Conservation (phyloP, 2,888 invertebrate species). For the Cerceris rybyensis region DNA sequence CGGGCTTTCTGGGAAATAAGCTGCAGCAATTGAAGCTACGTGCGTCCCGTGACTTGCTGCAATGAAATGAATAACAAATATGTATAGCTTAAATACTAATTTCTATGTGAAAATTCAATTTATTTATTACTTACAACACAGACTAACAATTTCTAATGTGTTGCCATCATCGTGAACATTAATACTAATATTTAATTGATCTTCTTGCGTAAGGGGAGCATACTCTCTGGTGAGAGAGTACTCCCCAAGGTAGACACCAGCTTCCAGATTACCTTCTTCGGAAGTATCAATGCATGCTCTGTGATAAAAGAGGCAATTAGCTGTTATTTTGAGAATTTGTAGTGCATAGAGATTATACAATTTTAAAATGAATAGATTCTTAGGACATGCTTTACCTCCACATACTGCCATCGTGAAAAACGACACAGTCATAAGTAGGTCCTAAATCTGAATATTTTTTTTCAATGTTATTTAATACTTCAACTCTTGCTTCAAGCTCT, state of each 20-base stretch:
- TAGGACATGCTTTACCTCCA: conserved; percentile 87
- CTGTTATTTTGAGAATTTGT: not conserved
- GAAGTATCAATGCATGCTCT: conserved; percentile 93
- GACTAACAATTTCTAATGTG: conserved; percentile 94
- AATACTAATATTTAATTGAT: conserved; percentile 93
- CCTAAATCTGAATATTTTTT: conserved; percentile 95
- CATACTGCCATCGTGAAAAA: conserved; percentile 95
- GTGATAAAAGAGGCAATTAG: conserved; percentile 46
- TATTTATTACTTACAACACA: conserved; percentile 90
- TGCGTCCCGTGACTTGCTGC: conserved; percentile 98
- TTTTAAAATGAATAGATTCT: conserved; percentile 16
- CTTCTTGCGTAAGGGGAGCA: conserved; percentile 88
- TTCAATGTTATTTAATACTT: conserved; percentile 91
- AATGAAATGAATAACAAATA: conserved; percentile 62
- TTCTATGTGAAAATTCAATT: not conserved
- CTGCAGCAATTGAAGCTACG: conserved; percentile 97
- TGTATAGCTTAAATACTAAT: conserved; percentile 13
- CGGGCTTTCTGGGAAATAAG: conserved; percentile 92
- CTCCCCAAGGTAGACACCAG: conserved; percentile 90
- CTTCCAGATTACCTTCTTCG: conserved; percentile 90
- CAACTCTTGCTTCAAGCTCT: conserved; percentile 93
- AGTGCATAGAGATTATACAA: not conserved
- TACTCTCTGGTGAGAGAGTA: conserved; percentile 91
- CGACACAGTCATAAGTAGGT: conserved; percentile 95
- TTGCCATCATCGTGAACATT: conserved; percentile 96